Evolutionary conservation across 2,113 vertebrate genomes (phyloP).

Genomic region (Syrrhaptes paradoxus): DNA sequence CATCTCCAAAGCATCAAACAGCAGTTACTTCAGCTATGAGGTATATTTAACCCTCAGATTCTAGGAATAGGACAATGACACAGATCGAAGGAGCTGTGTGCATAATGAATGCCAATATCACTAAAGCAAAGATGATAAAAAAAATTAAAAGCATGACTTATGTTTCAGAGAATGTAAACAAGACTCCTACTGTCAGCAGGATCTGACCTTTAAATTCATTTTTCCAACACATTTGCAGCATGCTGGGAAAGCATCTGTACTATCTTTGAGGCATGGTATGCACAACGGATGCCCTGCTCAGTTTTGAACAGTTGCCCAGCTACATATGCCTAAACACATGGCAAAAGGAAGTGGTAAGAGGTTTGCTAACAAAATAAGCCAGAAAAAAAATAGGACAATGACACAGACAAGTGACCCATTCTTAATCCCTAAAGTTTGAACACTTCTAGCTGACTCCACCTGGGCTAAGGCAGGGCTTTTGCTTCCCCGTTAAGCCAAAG

Average conservation of each 20-base stretch:
- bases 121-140: not conserved
- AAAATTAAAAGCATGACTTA: not conserved
- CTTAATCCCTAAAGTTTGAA: not conserved
- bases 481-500: not conserved
- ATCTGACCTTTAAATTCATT: slow-evolving; percentile 11
- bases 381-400: not conserved
- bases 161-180: not conserved
- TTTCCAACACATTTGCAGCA: not conserved
- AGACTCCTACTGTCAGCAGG: not conserved
- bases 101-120: not conserved
- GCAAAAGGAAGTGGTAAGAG: slow-evolving; percentile 21
- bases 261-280: not conserved
- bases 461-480: not conserved
- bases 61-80: no score
- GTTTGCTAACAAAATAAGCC: not conserved
- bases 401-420: not conserved
- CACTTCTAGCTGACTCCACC: not conserved
- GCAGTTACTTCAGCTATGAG: not conserved
- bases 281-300: not conserved
- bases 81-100: no score
- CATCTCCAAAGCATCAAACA: not conserved
- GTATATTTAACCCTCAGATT: not conserved
- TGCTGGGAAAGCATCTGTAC: slow-evolving; percentile 58
- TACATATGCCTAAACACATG: slow-evolving; percentile 43
- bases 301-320: slow-evolving; percentile 6